Percentiles rank a stretch among this genome's conserved stretches.
Evolutionary conservation across 2,888 invertebrate species (phyloP).

Genomic region (Nemoura dubitans): DNA sequence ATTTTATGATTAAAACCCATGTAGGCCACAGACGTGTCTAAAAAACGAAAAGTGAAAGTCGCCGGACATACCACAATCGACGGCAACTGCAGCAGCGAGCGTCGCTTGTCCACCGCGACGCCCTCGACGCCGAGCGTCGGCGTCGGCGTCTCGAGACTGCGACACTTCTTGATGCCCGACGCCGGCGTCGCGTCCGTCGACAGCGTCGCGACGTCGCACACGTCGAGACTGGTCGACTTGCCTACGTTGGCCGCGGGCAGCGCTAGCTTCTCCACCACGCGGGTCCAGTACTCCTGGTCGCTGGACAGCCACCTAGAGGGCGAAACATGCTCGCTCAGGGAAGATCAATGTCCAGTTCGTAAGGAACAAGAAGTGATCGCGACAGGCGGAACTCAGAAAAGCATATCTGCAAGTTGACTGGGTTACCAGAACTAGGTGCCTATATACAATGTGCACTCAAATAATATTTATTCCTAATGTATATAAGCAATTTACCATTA

Average conservation of each 20-base stretch:
- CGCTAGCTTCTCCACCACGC: slow-evolving; percentile 26
- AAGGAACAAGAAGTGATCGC: no score
- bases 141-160: slow-evolving; percentile 62
- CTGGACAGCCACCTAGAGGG: slow-evolving; percentile 14
- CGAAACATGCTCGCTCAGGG: no score
- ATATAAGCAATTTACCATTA: no score
- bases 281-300: slow-evolving; percentile 37
- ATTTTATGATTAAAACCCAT: no score
- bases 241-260: slow-evolving; percentile 15
- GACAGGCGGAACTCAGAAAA: no score
- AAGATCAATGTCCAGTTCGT: no score
- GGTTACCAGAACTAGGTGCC: no score
- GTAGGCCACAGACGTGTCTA: no score
- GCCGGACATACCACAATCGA: slow-evolving; percentile 63
- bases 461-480: no score
- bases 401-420: no score
- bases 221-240: slow-evolving; percentile 43
- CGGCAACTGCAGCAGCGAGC: slow-evolving; percentile 64
- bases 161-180: slow-evolving; percentile 63
- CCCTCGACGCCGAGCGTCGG: slow-evolving; percentile 45
- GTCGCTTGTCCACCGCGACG: slow-evolving; percentile 35
- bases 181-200: neutral
- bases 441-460: no score
- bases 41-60: no score
- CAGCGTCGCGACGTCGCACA: neutral